phyloP scores from a whole-genome alignment of 2,797 vertebrate genomes.

The Microctenopoma lineatum region DNA sequence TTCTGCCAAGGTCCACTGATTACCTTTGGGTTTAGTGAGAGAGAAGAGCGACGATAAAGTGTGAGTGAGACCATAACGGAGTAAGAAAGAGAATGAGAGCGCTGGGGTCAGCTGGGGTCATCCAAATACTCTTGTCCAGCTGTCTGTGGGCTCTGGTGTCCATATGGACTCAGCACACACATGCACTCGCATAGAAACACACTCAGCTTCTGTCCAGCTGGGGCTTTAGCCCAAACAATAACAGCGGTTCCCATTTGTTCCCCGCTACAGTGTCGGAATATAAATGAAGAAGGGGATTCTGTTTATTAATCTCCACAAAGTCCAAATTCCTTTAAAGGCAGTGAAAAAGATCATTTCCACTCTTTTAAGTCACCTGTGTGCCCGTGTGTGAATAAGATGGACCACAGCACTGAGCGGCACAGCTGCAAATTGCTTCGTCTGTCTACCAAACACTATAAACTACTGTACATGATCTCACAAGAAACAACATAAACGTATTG shows the following conservation, averaged over 20 bases:
- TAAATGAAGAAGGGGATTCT: conserved; percentile 44
- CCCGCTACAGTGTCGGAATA: conserved; percentile 49
- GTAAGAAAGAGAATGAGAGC: conserved; percentile 12
- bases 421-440: conserved; percentile 24
- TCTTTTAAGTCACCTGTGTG: neutral
- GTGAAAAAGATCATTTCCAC: conserved; percentile 15
- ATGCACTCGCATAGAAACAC: conserved; percentile 28
- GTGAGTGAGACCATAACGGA: conserved; percentile 37
- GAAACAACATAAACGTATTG: conserved; percentile 1
- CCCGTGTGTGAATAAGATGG: conserved; percentile 15
- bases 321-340: conserved; percentile 23
- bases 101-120: conserved; percentile 51
- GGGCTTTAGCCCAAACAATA: conserved; percentile 63
- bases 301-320: conserved; percentile 43
- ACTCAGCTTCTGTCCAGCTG: conserved; percentile 73
- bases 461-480: conserved; percentile 8
- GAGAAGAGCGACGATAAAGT: conserved; percentile 46
- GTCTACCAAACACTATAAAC: neutral
- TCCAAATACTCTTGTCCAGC: conserved; percentile 67
- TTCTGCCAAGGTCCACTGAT: conserved; percentile 68
- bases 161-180: conserved; percentile 59
- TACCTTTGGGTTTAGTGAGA: conserved; percentile 62
- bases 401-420: neutral
- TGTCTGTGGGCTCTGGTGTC: conserved; percentile 65
- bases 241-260: conserved; percentile 67